A percentile compares a stretch with the other conserved stretches of the same genome.
Conservation (phyloP, 2,113 vertebrate genomes). For the Hyla sarda region DNA sequence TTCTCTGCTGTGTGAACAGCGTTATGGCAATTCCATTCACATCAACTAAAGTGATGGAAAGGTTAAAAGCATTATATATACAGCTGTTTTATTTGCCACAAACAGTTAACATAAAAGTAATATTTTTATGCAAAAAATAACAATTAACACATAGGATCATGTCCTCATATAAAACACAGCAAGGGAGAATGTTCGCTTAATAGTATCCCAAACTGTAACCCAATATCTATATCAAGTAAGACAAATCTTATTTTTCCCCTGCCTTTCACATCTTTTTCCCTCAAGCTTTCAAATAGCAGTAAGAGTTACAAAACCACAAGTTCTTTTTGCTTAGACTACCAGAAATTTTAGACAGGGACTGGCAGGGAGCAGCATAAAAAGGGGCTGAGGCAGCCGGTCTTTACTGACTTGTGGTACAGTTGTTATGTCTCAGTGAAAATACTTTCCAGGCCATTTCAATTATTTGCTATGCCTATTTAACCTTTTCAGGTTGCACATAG, state of each 20-base stretch:
- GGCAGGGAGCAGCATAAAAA: slow-evolving; percentile 69
- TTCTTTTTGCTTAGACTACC: slow-evolving; percentile 71
- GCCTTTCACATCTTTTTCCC: slow-evolving; percentile 22
- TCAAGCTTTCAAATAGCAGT: slow-evolving; percentile 65
- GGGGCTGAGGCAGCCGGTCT: slow-evolving; percentile 67
- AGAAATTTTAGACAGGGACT: slow-evolving; percentile 67
- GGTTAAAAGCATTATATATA: too few relatives aligned
- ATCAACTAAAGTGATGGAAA: too few relatives aligned
- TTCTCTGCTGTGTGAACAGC: too few relatives aligned
- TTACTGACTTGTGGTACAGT: slow-evolving; percentile 65
- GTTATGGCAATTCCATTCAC: too few relatives aligned
- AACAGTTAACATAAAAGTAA: too few relatives aligned
- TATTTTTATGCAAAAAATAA: too few relatives aligned
- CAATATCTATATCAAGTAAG: not conserved
- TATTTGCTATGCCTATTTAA: slow-evolving; percentile 62
- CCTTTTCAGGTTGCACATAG: slow-evolving; percentile 23
- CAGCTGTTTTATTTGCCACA: too few relatives aligned
- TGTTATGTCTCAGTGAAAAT: slow-evolving; percentile 66
- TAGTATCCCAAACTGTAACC: not conserved
- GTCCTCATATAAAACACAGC: not conserved
- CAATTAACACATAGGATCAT: not conserved
- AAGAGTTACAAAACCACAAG: slow-evolving; percentile 69
- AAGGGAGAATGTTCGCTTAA: not conserved
- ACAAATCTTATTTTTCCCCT: slow-evolving; percentile 7
- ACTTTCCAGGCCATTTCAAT: slow-evolving; percentile 74